A percentile compares a stretch with the other conserved stretches of the same genome.
These are phyloP conservation scores for Umimayanthus kanabou DNA, from an alignment of 92 coral and sea anemone genomes.

Conservation along the genomic window DNA sequence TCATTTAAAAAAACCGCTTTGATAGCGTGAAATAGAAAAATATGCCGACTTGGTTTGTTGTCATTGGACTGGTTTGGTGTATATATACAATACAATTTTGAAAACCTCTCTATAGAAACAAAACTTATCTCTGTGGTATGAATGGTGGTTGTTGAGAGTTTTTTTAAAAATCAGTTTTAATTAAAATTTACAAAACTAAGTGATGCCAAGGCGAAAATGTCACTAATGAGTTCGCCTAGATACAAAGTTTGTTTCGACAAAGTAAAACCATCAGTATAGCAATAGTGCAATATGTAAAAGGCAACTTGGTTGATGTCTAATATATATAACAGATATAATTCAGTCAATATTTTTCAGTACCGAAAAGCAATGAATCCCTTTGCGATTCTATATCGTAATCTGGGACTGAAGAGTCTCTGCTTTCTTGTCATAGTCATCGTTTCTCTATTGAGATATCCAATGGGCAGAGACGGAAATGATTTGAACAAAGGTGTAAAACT, in stretches of 20 bases:
- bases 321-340: too few species aligned
- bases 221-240: background rate
- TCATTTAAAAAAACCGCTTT: too few species aligned
- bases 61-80: too few species aligned
- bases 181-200: too few species aligned
- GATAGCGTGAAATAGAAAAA: too few species aligned
- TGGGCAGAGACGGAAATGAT: background rate
- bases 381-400: background rate
- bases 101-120: constrained; percentile 4
- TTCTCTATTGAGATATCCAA: background rate
- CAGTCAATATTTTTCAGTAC: background rate
- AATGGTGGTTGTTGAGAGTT: background rate
- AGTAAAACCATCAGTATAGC: too few species aligned
- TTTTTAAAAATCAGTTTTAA: background rate
- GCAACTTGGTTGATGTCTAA: background rate
- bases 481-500: background rate
- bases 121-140: background rate
- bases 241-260: too few species aligned
- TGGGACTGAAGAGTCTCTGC: constrained; percentile 5
- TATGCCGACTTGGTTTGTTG: too few species aligned
- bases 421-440: background rate
- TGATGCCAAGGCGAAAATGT: background rate
- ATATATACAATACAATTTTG: too few species aligned
- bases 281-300: background rate
- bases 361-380: background rate